Conservation (phyloP, 2,888 invertebrate species). For the Erebia aethiops region DNA sequence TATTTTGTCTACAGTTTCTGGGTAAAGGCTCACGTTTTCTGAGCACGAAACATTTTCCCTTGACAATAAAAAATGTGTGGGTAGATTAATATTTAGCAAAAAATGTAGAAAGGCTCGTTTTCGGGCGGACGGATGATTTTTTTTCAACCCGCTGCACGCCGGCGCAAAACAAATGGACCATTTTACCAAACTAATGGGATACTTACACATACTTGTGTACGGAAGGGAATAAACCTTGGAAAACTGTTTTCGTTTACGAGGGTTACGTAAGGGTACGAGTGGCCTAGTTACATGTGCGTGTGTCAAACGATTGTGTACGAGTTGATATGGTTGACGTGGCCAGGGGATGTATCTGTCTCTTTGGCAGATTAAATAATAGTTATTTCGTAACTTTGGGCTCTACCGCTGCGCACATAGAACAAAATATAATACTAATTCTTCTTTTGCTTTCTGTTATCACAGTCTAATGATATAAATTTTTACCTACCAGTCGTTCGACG, state of each 20-base stretch:
- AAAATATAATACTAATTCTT: too few species aligned
- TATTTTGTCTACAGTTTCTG: neutral
- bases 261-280: too few species aligned
- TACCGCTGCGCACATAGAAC: too few species aligned
- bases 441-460: too few species aligned
- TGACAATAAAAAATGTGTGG: conserved; percentile 24
- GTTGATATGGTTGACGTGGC: too few species aligned
- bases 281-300: neutral
- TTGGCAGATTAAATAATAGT: too few species aligned
- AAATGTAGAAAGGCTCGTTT: conserved; percentile 22
- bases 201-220: conserved; percentile 51
- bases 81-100: conserved; percentile 30
- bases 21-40: neutral
- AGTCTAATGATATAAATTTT: too few species aligned
- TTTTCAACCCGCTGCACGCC: conserved; percentile 43
- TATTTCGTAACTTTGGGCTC: too few species aligned
- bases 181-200: conserved; percentile 52
- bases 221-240: conserved; percentile 19
- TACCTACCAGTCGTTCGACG: too few species aligned
- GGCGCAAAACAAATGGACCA: conserved; percentile 51
- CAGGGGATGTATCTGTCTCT: too few species aligned
- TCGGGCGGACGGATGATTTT: conserved; percentile 24
- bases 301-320: neutral
- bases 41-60: conserved; percentile 21
- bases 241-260: conserved; percentile 14